Conservation (phyloP, 30 jellyfish, hydroid and myxozoan genomes). For the Turritopsis dohrnii region DNA sequence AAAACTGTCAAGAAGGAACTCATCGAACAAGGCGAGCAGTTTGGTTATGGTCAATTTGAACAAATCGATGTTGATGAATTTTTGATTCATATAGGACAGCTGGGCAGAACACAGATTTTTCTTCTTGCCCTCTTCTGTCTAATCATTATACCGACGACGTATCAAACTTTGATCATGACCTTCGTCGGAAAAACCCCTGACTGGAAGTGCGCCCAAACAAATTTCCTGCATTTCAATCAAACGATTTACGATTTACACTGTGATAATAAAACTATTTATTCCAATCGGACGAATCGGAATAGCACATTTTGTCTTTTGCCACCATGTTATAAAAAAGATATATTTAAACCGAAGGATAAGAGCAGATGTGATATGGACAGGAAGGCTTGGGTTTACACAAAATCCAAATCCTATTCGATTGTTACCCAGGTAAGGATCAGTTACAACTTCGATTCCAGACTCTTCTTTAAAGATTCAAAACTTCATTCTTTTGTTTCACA, state of each 20-base stretch:
- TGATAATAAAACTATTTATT: constrained; percentile 23
- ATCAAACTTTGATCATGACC: constrained; percentile 60
- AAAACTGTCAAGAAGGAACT: neutral
- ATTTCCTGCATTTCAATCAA: constrained; percentile 46
- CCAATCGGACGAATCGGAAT: constrained; percentile 18
- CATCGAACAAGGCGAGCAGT: neutral
- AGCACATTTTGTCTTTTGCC: neutral
- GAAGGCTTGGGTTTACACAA: constrained; percentile 55
- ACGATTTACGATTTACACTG: constrained; percentile 22
- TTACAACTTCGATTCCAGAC: neutral
- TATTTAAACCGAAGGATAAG: neutral
- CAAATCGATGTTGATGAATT: constrained; percentile 62
- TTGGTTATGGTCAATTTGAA: neutral
- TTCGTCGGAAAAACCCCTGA: constrained; percentile 67
- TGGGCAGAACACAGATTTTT: constrained; percentile 45
- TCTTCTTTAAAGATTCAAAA: neutral
- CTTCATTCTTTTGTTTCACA: neutral
- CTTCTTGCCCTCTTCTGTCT: constrained; percentile 58
- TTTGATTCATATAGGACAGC: constrained; percentile 60
- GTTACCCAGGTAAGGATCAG: constrained; percentile 60
- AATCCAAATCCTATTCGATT: constrained; percentile 64
- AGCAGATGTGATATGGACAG: constrained; percentile 42
- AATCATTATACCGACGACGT: constrained; percentile 63
- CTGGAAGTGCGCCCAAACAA: constrained; percentile 57
- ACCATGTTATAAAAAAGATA: neutral